Base-by-base conservation (phyloP, 2,113 vertebrate genomes). In the Brienomyrus longianalis region DNA sequence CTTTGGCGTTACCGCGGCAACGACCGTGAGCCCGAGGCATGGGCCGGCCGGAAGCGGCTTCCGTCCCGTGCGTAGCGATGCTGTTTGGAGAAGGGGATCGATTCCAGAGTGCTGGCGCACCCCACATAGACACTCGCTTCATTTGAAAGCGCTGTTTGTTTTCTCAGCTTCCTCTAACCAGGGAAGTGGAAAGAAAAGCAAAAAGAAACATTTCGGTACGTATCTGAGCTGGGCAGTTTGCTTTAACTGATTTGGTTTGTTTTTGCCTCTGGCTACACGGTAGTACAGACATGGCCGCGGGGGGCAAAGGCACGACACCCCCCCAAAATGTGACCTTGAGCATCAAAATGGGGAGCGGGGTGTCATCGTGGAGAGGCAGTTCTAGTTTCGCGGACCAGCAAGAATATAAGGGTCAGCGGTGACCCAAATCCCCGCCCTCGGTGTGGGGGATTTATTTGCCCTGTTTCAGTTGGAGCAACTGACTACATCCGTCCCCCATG, bases 1-100 rank as follows among this genome's bases (percentile, higher is more conserved):
- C 86, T 50, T 92, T 93, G 93, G 93, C 91, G 17, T 13, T 5
- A 2, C 51, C 85, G 13, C 6, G 11, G 85, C 51, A 21, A 35
- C 31, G 39, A 13, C 1, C 85, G 48, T 39, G 11, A 51, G 85
- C 48, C 27, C 4, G 11, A 54, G 51, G 85, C 85, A 86, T 2
- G 3, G 31, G 83, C 5, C 23, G 84, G 11, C 51, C 85, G 17
- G 39, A 83, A 17, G 43, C n/a, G 13, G 45, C 89, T 86, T 86
- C 89, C 89, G 15, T 70, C 83, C 52, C 2, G 83, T 51, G 59
- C 56, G n/a, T 39, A 83, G 74, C 17, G 2, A 8, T 13, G 83
- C 74, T 86, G 83, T 62, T 85, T 87, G 85, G 85, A 54, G 50
- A 52, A 6, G 85, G 85, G 80, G 83, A 70, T 62, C 54, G 39